Percentiles rank a stretch among this genome's conserved stretches.
These are phyloP conservation scores for Caenorhabditis sp. DNA, from an alignment of 2,888 invertebrate genomes.

Conservation along the genomic window DNA sequence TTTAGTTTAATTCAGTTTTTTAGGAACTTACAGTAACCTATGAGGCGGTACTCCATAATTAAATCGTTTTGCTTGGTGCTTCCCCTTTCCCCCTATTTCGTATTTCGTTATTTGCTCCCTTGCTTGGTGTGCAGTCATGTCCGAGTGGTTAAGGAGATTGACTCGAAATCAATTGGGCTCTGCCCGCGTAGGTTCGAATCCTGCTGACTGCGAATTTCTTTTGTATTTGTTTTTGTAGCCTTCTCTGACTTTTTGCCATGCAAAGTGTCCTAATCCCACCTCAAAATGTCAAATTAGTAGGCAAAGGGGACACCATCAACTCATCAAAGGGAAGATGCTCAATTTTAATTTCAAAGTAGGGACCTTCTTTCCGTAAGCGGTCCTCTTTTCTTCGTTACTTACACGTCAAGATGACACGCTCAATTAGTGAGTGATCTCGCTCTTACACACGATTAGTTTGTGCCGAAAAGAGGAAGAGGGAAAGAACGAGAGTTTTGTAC, in stretches of 20 bases:
- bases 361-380: not conserved
- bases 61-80: not conserved
- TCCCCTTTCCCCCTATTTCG: not conserved
- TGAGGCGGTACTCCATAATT: too few species aligned
- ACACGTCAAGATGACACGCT: slow-evolving; percentile 41
- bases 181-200: slow-evolving; percentile 78
- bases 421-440: slow-evolving; percentile 13
- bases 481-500: too few species aligned
- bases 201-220: slow-evolving; percentile 72
- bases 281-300: slow-evolving; percentile 1
- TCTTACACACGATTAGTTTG: too few species aligned
- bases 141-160: slow-evolving; percentile 78
- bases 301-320: not conserved
- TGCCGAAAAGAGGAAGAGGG: too few species aligned
- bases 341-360: slow-evolving; percentile 41
- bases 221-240: too few species aligned
- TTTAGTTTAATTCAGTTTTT: not conserved
- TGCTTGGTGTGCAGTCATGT: slow-evolving; percentile 73
- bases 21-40: slow-evolving; percentile 1
- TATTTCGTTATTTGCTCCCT: too few species aligned
- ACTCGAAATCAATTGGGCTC: slow-evolving; percentile 78
- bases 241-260: too few species aligned
- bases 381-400: not conserved
- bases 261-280: too few species aligned
- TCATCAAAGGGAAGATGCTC: not conserved